Percentiles rank a stretch among this genome's conserved stretches.
These are phyloP conservation scores for Caenorhabditis sp. DNA, from an alignment of 2,888 invertebrate species.

Conservation along the genomic window DNA sequence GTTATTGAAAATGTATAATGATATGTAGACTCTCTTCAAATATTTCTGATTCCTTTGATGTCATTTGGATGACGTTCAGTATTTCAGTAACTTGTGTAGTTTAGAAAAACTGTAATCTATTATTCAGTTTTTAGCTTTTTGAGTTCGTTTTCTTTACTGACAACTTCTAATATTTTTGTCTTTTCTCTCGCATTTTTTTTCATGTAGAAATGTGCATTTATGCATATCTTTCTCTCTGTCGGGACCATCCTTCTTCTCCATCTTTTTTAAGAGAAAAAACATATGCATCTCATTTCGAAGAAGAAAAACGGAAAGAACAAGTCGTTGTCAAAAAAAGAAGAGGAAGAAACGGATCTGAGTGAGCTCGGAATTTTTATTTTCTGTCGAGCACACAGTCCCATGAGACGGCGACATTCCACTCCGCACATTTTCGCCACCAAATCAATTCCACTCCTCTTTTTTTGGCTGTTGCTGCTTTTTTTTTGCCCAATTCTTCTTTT, in stretches of 20 bases:
- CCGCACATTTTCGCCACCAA: background rate
- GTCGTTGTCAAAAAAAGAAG: background rate
- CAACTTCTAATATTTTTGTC: too few relatives aligned
- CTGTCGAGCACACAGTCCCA: constrained; percentile 1
- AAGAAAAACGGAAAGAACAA: background rate
- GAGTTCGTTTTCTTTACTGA: too few relatives aligned
- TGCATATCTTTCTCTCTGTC: background rate
- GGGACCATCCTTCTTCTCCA: background rate
- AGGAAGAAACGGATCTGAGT: background rate
- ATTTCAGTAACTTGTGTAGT: too few relatives aligned
- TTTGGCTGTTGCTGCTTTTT: background rate
- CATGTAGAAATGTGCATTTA: too few relatives aligned
- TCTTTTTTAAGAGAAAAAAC: background rate
- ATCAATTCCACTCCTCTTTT: background rate
- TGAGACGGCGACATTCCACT: background rate
- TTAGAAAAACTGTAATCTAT: too few relatives aligned
- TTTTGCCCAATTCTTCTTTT: background rate
- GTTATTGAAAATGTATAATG: too few relatives aligned
- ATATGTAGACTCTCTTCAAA: too few relatives aligned
- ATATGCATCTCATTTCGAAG: background rate
- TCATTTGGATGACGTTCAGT: too few relatives aligned
- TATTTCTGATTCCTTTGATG: too few relatives aligned
- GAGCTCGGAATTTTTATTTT: background rate
- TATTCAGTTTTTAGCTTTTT: too few relatives aligned
- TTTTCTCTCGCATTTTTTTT: too few relatives aligned